Evolutionary conservation across 2,113 vertebrate genomes (phyloP).

Genomic region (mouse (Mus musculus)): GRCm39 chr7:43201001-43201500

Average conservation of each 20-base stretch:
- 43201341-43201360: too few species aligned
- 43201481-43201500: too few species aligned
- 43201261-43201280: background rate
- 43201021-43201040: background rate
- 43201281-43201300: background rate
- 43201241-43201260: background rate
- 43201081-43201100: background rate
- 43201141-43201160: background rate
- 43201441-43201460: too few species aligned
- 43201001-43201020: background rate
- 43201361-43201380: too few species aligned
- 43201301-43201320: background rate
- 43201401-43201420: too few species aligned
- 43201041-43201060: background rate
- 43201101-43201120: background rate
- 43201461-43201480: too few species aligned
- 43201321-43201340: too few species aligned
- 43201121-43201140: background rate
- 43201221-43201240: background rate
- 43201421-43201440: too few species aligned
- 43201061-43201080: background rate
- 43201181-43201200: background rate
- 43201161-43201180: background rate
- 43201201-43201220: background rate
- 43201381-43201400: too few species aligned